A percentile compares a stretch with the other conserved stretches of the same genome.
Conservation (phyloP, 2,113 vertebrate genomes). For the Sterrhoptilus dennistouni region DNA sequence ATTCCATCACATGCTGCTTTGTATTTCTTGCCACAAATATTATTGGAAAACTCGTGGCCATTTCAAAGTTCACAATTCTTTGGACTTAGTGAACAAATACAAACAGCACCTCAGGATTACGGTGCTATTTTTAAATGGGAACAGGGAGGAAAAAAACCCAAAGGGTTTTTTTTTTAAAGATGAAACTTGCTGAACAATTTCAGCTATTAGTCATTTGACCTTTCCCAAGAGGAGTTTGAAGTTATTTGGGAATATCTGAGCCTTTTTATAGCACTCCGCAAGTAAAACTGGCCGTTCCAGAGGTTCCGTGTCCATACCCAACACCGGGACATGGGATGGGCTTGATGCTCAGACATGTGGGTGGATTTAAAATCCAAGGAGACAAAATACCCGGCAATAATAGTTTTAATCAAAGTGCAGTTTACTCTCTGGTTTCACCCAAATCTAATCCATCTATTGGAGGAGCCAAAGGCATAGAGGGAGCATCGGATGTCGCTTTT, state of each 20-base stretch:
- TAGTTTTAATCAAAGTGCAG: slow-evolving; percentile 11
- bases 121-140: neutral
- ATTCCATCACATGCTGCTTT: accelerated
- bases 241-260: neutral
- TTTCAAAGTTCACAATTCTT: neutral
- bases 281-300: neutral
- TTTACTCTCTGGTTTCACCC: slow-evolving; percentile 37
- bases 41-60: neutral
- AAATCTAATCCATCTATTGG: slow-evolving; percentile 11
- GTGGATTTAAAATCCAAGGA: neutral
- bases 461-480: neutral
- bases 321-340: neutral
- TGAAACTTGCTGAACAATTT: neutral
- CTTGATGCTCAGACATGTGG: neutral
- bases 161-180: neutral
- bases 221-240: neutral
- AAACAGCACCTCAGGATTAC: neutral
- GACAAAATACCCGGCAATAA: neutral
- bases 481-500: neutral
- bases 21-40: neutral
- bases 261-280: neutral
- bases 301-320: neutral
- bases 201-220: neutral
- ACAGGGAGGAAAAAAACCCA: neutral
- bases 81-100: accelerated